Conservation (phyloP, 2,888 invertebrate genomes). For the Acronicta leporina region DNA sequence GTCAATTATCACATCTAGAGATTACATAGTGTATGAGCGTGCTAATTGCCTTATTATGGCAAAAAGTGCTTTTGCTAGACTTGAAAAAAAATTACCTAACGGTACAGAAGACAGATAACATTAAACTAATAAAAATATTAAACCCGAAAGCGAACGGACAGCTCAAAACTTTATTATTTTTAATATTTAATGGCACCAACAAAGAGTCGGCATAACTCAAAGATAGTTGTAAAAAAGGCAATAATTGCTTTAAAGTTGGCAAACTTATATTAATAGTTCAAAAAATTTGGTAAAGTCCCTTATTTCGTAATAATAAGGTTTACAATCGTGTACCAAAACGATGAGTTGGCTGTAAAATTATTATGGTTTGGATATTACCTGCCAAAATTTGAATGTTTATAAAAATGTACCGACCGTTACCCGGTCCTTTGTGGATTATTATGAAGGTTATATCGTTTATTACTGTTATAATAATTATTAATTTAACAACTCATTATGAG, state of each 20-base stretch:
- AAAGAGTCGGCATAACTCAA: constrained; percentile 72
- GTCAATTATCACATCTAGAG: constrained; percentile 29
- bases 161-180: constrained; percentile 61
- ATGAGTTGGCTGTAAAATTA: constrained; percentile 7
- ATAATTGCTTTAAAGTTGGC: constrained; percentile 68
- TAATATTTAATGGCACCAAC: constrained; percentile 66
- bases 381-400: constrained; percentile 56
- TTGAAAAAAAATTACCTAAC: constrained; percentile 57
- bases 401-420: constrained; percentile 51
- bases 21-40: not conserved
- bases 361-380: constrained; percentile 56
- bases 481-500: constrained; percentile 24
- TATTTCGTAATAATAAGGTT: constrained; percentile 10
- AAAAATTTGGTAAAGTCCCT: constrained; percentile 10
- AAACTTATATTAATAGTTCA: constrained; percentile 29
- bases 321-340: constrained; percentile 25
- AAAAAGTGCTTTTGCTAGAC: constrained; percentile 27
- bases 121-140: constrained; percentile 70
- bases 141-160: constrained; percentile 49
- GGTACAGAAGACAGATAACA: constrained; percentile 54
- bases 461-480: constrained; percentile 44
- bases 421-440: constrained; percentile 49
- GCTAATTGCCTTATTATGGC: constrained; percentile 4
- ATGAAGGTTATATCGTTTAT: constrained; percentile 37
- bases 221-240: constrained; percentile 73